Conservation (phyloP, 2,113 vertebrate species). For the Poicephalus meyeri region DNA sequence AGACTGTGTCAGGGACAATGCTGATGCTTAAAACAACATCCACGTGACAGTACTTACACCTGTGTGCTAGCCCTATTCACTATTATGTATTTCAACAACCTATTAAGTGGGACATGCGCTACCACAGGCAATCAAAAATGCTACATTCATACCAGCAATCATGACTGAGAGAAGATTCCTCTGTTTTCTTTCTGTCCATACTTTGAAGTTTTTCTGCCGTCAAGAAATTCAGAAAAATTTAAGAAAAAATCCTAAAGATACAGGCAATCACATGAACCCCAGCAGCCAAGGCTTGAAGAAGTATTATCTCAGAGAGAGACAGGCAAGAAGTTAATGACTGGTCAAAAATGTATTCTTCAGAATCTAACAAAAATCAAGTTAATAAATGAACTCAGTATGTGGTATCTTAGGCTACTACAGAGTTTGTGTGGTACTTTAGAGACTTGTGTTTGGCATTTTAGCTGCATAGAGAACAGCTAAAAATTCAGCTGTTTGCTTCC, state of each 20-base stretch:
- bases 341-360: not conserved
- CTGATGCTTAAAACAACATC: not conserved
- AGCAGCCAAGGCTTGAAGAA: not conserved
- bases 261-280: rapidly evolving
- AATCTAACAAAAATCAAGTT: not conserved
- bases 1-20: not conserved
- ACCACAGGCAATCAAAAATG: not conserved
- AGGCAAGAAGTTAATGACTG: not conserved
- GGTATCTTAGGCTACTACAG: not conserved
- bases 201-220: not conserved
- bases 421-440: not conserved
- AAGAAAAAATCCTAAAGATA: not conserved
- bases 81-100: not conserved
- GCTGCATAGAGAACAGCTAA: not conserved
- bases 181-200: not conserved
- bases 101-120: not conserved
- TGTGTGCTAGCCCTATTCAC: not conserved
- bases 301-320: not conserved
- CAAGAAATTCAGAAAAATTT: not conserved
- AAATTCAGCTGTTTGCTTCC: not conserved
- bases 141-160: not conserved
- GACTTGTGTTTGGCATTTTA: not conserved
- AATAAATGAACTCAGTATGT: not conserved
- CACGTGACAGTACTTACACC: not conserved
- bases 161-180: not conserved